Evolutionary conservation across 1,140 invertebrate genomes (phyloP), one percentile per base, ranked within the genome.

Genomic region (Drosophila sucinea): DNA sequence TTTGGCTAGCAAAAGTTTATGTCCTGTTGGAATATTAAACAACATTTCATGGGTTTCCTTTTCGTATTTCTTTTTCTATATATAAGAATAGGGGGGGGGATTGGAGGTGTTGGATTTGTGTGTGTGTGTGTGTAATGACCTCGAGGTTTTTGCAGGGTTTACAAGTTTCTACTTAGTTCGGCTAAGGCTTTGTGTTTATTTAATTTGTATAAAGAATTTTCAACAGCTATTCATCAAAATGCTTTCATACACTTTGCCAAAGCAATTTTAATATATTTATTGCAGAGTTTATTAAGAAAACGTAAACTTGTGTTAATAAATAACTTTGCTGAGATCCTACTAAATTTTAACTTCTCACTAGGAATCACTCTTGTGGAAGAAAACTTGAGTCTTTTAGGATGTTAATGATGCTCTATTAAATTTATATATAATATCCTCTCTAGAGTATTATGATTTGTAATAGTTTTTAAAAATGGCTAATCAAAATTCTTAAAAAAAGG

Each of bases 31-130:
- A 51, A 51, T 51, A 51, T 51, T 51, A 27, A 51, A 51, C 44
- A 75, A 64, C 60, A 72, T 67, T 76, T 73, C 27, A 69, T 47
- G 44, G 70, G 56, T 38, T 63, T 82, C 70, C 33, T 32, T 55
- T 69, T 75, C n/a, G n/a, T 25, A 44, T 47, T 23, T 47, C 23
- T 47, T 47, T 6, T 25, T 8, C 23, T 47, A 1, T 23, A 2
- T 35, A 35, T 35, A 17, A 51, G 6, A 4, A 7, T 27, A 2
- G 3, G 4, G 44, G 44, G 2, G 23, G 23, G 7, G 17, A 4
- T 2, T 5, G 44, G 6, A 17, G 17, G 44, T 3, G 7, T 0
- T 11, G 35, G 10, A 38, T 38, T 38, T 27, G 44, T 27, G 2
- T 51, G 44, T 51, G 23, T 51, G 44, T 51, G 64, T 29, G n/a